These are phyloP conservation scores for Galeopsomyia nigrocyanea DNA, from an alignment of 2,888 invertebrate genomes.

Conservation along the genomic window DNA sequence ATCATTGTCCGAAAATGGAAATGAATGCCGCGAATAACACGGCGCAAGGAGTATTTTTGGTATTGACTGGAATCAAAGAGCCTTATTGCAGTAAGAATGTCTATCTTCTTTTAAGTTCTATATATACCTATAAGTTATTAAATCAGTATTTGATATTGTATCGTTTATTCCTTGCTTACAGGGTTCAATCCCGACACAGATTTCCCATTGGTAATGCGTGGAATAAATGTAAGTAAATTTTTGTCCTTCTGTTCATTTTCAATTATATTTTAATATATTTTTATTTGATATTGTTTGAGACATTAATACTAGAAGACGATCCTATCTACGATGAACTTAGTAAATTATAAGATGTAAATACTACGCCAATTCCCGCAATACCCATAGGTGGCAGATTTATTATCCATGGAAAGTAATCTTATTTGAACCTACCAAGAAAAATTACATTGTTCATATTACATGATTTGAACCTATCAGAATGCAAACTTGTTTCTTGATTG, in stretches of 20 bases:
- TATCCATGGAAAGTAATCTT: no score
- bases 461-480: no score
- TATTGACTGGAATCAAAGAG: constrained; percentile 20
- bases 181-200: constrained; percentile 23
- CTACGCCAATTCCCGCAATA: no score
- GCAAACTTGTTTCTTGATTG: no score
- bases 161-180: constrained; percentile 6
- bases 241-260: no score
- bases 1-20: constrained; percentile 35
- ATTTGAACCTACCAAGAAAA: no score
- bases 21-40: constrained; percentile 24
- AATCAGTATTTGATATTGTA: neutral
- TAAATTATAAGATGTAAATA: no score
- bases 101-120: constrained; percentile 39
- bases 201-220: constrained; percentile 9
- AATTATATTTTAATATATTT: neutral
- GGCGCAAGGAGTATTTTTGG: constrained; percentile 30
- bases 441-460: no score
- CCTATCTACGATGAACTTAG: no score
- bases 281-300: neutral
- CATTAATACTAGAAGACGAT: neutral
- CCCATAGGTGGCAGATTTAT: no score
- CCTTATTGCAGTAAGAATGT: constrained; percentile 24
- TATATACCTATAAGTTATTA: neutral
- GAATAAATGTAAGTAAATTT: constrained; percentile 31